Base-by-base conservation (phyloP, 2,113 vertebrate genomes). In the Tiliqua scincoides region DNA sequence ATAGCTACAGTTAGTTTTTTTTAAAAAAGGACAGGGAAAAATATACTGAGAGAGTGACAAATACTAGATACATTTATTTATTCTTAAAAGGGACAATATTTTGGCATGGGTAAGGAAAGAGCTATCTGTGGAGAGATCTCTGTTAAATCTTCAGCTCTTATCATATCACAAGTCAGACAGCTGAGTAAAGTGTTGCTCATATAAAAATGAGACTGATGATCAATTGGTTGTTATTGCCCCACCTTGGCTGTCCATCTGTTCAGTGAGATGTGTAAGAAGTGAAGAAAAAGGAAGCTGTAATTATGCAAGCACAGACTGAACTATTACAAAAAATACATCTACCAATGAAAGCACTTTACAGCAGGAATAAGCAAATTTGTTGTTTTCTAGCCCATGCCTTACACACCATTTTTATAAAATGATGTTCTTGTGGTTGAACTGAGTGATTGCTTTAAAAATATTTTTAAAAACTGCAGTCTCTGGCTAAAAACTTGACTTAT, bases 401-500 rank as follows among this genome's bases (percentile, higher is more conserved):
- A 70, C 17, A 32, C 65, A 3, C 65, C 14, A 5, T 15, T 3
- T 3, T 6, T 1, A 4, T 2, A 0, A 27, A 89, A 4, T 40
- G 54, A 67, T 20, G 21, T 80, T 82, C 25, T 86, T 1, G 0
- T 71, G 7, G 5, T 27, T 30, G 52, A 91, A 71, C 1, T 10
- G 65, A 86, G 0, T 83, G 32, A 9, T 72, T 88, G 27, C 37
- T 93, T 84, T 15, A 80, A 90, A 83, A 85, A n/a, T 11, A 43
- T 67, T 30, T 67, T 35, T 73, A 74, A 23, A 87, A 78, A 78
- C 32, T 27, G 17, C 27, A 30, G 18, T 17, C 11, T 11, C 8
- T 62, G 12, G 5, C 40, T 76, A 10, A 81, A 87, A 91, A 30
- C 6, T 35, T 6, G 52, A 90, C 88, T 86, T 90, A 93, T 94